Base-by-base conservation (phyloP, 2,888 invertebrate species). In the Hirtodrosophila confusa region DNA sequence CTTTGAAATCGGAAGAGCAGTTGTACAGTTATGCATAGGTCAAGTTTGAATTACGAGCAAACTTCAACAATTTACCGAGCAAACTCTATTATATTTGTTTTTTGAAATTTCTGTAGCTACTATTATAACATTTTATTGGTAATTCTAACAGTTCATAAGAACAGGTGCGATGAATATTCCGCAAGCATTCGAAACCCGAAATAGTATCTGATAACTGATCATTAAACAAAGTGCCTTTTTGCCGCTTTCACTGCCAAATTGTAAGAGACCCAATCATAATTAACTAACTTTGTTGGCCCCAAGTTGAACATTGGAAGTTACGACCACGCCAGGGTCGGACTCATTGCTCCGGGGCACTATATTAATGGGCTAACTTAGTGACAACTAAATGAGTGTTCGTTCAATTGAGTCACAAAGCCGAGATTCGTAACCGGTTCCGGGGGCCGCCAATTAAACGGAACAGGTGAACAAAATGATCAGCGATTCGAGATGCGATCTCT, bases 301-400 rank as follows among this genome's bases (percentile, higher is more conserved):
- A 11, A 11, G 8, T 4, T 6, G 4, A 53, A 9, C 12, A 10
- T 23, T 39, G 48, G 27, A 65, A 36, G 48, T n/a, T 44, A 39
- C 35, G 55, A 27, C 27, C 63, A 54, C 44, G 49, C 53, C 55
- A 70, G 65, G 71, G 73, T 65, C 71, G 31, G 4, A 36, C 35
- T 8, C 23, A 6, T 12, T n/a, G 11, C 10, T 63, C 62, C 31
- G 43, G 62, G 69, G 57, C 64, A 10, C 31, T 67, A 69, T 69
- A 80, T 86, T 83, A 86, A 79, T 82, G 86, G 80, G 48, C 54
- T 47, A 60, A 84, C 71, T 77, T 84, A 82, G 86, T 80, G 80
- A 83, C 86, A 82, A 82, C 85, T 82, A 82, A 82, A 86, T 86
- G 87, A 75, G 75, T 60, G 62, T 62, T 51, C 51, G 58, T 69